Conservation (phyloP, 2,888 invertebrate species). For the Mellilla xanthometata region DNA sequence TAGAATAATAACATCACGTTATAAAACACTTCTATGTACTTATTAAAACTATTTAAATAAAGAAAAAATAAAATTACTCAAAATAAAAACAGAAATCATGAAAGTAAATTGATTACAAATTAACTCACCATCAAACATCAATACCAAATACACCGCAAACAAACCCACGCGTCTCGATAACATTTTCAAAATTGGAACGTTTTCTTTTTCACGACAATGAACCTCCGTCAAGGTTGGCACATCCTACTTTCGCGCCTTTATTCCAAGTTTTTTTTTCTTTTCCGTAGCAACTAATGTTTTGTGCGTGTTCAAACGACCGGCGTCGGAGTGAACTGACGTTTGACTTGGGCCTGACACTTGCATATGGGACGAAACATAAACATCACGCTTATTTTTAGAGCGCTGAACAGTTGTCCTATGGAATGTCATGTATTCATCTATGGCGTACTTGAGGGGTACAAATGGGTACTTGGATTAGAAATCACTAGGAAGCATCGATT, state of each 20-base stretch:
- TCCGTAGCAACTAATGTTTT: constrained; percentile 45
- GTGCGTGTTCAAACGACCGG: constrained; percentile 47
- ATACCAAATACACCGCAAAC: constrained; percentile 33
- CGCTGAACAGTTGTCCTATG: constrained; percentile 38
- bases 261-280: constrained; percentile 38
- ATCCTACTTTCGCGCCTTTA: constrained; percentile 52
- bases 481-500: too few relatives aligned
- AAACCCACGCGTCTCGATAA: constrained; percentile 30
- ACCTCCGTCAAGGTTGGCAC: constrained; percentile 47
- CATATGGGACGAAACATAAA: constrained; percentile 53
- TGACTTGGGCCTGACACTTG: constrained; percentile 49
- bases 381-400: constrained; percentile 68
- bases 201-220: constrained; percentile 34
- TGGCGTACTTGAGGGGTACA: constrained; percentile 25
- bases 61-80: too few relatives aligned
- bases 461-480: neutral
- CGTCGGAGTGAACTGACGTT: constrained; percentile 49
- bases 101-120: constrained; percentile 9
- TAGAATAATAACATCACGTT: too few relatives aligned
- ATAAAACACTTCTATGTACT: too few relatives aligned
- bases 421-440: constrained; percentile 41
- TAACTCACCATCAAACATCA: constrained; percentile 43
- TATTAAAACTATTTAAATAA: too few relatives aligned
- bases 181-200: constrained; percentile 34
- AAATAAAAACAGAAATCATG: too few relatives aligned